Evolutionary conservation across 1,140 invertebrate genomes (phyloP).

Genomic region (Orius laevigatus): DNA sequence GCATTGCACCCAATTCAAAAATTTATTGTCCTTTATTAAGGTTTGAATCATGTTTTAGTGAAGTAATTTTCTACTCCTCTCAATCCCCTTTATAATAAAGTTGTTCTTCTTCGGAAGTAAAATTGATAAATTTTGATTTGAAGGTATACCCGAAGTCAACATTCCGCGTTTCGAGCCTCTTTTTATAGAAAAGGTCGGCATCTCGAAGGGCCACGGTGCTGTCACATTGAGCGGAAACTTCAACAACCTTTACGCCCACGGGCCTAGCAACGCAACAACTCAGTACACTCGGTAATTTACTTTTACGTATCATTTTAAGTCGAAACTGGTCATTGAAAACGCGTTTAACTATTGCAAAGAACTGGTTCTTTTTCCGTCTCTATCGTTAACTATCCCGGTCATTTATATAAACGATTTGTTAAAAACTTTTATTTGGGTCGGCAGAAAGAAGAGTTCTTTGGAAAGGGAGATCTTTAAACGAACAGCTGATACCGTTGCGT

Average conservation of each 20-base stretch:
- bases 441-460: neutral
- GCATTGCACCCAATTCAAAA: too few species aligned
- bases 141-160: conserved; percentile 31
- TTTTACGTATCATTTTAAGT: neutral
- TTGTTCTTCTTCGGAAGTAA: too few species aligned
- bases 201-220: conserved; percentile 28
- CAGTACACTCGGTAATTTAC: conserved; percentile 25
- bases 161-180: conserved; percentile 30
- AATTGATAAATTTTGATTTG: too few species aligned
- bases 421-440: too few species aligned
- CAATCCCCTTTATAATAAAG: too few species aligned
- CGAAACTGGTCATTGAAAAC: neutral
- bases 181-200: conserved; percentile 26
- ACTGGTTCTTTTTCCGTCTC: too few species aligned
- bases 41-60: too few species aligned
- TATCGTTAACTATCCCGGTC: too few species aligned
- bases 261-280: conserved; percentile 31
- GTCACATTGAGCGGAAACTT: conserved; percentile 29
- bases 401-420: neutral
- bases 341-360: too few species aligned
- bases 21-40: too few species aligned
- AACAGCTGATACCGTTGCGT: conserved; percentile 18
- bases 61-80: too few species aligned
- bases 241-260: conserved; percentile 27
- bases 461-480: conserved; percentile 1